These are phyloP conservation scores for Rachycentron canadum DNA, from an alignment of 2,797 vertebrate species.

Conservation along the genomic window DNA sequence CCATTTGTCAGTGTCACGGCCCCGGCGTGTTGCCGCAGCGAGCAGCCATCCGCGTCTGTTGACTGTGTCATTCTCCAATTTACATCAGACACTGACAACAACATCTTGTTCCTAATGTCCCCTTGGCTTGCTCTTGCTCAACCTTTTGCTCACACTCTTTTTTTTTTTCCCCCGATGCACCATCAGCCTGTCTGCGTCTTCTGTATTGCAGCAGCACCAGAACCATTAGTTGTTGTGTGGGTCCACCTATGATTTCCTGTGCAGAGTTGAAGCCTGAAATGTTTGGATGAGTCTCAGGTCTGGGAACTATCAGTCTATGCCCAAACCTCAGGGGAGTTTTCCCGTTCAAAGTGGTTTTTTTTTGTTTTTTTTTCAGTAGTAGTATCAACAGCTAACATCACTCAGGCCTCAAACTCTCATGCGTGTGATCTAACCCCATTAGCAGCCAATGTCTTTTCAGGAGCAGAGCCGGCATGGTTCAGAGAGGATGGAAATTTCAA, in stretches of 20 bases:
- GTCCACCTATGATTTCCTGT: conserved; percentile 38
- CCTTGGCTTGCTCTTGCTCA: conserved; percentile 75
- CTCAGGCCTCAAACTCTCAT: conserved; percentile 77
- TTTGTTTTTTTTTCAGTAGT: conserved; percentile 32
- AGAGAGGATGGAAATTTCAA: conserved; percentile 98
- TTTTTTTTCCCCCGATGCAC: conserved; percentile 68
- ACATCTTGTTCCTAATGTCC: conserved; percentile 89
- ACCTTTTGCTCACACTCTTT: conserved; percentile 54
- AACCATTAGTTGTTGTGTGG: conserved; percentile 11
- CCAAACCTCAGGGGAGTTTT: conserved; percentile 61
- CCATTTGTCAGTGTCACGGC: conserved; percentile 96
- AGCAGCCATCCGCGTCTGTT: conserved; percentile 92
- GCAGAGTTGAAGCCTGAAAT: conserved; percentile 44
- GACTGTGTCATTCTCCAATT: conserved; percentile 95
- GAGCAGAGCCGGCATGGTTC: conserved; percentile 94
- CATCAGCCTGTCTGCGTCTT: conserved; percentile 55
- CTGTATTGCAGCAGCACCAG: conserved; percentile 15
- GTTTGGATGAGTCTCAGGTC: conserved; percentile 28
- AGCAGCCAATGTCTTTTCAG: conserved; percentile 85
- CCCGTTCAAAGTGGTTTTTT: conserved; percentile 39
- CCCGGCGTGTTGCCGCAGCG: conserved; percentile 83
- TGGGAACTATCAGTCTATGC: conserved; percentile 13
- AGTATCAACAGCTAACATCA: conserved; percentile 72
- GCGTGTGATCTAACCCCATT: conserved; percentile 83
- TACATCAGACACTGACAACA: conserved; percentile 91